Base-by-base conservation (phyloP, 2,888 invertebrate genomes). In the Isotomurus palustris region DNA sequence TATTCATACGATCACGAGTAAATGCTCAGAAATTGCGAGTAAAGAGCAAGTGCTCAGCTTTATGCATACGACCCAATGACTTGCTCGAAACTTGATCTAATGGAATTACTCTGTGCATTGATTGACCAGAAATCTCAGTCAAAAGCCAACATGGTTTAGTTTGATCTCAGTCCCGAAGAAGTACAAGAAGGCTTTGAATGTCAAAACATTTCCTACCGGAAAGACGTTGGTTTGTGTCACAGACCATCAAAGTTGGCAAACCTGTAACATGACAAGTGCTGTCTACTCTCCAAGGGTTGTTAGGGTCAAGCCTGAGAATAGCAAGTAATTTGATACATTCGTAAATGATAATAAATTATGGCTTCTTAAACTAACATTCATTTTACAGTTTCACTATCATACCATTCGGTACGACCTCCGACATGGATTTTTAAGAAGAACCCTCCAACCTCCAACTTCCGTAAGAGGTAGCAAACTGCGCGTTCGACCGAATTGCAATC, bases 221-320 rank as follows among this genome's bases (percentile, higher is more conserved):
- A 21, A 60, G 43, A 25, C 24, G 12, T 32, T 60, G 55, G 8
- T 27, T 35, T 17, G 52, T 60, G 17, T 51, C 51, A 29, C 44
- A 50, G 8, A 60, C 59, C 55, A 51, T 45, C 12, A 60, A 21
- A 12, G 59, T 56, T 1, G 59, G 59, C 19, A 60, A 40, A n/a
- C 35, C 35, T 3, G n/a, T 19, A 5, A 60, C 12, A 4, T 48
- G 14, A 19, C 44, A 40, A 40, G 45, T 55, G 40, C 40, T 47
- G 19, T 60, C 59, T 19, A 27, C 21, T 21, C 38, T 38, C 48
- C 38, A 60, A 0, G 53, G 50, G 41, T 60, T 60, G 14, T 56
- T 47, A 25, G 24, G 6, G 28, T 55, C 55, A 22, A 51, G 29
- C 47, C 29, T 47, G 4, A 14, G 17, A 17, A 8, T 8, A 44